phyloP scores from a whole-genome alignment of 2,797 vertebrate species.

The Rhinatrema bivittatum region DNA sequence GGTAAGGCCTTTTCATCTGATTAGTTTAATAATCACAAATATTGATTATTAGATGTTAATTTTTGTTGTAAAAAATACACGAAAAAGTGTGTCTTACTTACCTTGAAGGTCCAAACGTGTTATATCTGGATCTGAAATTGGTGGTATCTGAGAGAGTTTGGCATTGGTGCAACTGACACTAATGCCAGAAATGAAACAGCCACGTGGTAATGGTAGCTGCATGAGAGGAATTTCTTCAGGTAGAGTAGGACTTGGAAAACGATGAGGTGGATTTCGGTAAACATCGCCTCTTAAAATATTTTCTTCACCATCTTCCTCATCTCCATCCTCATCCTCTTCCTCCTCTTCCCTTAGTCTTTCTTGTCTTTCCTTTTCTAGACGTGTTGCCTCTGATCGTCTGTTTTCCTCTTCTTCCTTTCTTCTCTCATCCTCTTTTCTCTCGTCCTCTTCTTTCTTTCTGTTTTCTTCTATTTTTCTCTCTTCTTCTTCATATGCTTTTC shows the following conservation, averaged over 20 bases:
- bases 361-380: neutral
- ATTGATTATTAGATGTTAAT: no score
- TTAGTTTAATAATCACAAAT: no score
- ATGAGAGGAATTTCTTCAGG: constrained; percentile 27
- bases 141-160: constrained; percentile 72
- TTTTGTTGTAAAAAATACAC: no score
- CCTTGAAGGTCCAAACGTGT: constrained; percentile 80
- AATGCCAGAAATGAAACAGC: constrained; percentile 72
- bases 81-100: constrained; percentile 44
- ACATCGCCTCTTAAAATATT: constrained; percentile 64
- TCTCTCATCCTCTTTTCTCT: neutral
- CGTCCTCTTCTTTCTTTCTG: neutral
- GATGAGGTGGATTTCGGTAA: constrained; percentile 51
- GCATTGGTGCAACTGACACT: constrained; percentile 74
- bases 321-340: constrained; percentile 19
- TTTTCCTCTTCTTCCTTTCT: neutral
- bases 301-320: constrained; percentile 43
- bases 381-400: constrained; percentile 4
- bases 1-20: no score
- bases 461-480: constrained; percentile 13
- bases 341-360: neutral
- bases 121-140: constrained; percentile 72
- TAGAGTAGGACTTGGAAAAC: constrained; percentile 32
- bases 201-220: constrained; percentile 58
- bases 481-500: constrained; percentile 14